phyloP scores from a whole-genome alignment of 2,113 vertebrate genomes.

The Phalacrocorax aristotelis region DNA sequence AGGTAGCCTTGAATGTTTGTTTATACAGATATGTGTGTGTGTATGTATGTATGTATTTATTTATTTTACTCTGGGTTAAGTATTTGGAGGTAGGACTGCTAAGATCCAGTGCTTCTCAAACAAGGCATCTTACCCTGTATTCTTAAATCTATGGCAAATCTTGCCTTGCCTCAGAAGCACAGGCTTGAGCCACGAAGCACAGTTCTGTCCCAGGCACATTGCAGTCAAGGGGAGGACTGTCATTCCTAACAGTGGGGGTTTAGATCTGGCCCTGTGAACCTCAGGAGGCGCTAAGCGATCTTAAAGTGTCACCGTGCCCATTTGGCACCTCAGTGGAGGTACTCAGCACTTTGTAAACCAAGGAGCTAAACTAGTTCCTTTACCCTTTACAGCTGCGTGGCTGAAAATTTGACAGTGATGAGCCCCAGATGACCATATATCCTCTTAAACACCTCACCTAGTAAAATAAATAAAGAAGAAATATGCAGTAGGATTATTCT shows the following conservation, averaged over 20 bases:
- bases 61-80: background rate
- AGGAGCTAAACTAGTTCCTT: constrained; percentile 10
- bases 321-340: constrained; percentile 39
- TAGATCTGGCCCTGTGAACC: background rate
- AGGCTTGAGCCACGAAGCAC: background rate
- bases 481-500: constrained; percentile 3
- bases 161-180: background rate
- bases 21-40: background rate
- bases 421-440: constrained; percentile 46
- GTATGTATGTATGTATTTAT: background rate
- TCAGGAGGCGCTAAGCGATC: background rate
- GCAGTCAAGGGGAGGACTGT: background rate
- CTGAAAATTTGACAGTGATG: constrained; percentile 52
- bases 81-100: background rate
- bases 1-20: background rate
- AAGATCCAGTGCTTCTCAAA: background rate
- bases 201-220: background rate
- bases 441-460: constrained; percentile 50
- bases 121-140: background rate
- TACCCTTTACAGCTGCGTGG: background rate
- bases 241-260: background rate
- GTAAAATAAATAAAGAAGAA: constrained; percentile 54
- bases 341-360: constrained; percentile 45
- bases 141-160: background rate
- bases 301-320: background rate